Base-by-base conservation (phyloP, 2,797 vertebrate species). In the Pangasius djambal region DNA sequence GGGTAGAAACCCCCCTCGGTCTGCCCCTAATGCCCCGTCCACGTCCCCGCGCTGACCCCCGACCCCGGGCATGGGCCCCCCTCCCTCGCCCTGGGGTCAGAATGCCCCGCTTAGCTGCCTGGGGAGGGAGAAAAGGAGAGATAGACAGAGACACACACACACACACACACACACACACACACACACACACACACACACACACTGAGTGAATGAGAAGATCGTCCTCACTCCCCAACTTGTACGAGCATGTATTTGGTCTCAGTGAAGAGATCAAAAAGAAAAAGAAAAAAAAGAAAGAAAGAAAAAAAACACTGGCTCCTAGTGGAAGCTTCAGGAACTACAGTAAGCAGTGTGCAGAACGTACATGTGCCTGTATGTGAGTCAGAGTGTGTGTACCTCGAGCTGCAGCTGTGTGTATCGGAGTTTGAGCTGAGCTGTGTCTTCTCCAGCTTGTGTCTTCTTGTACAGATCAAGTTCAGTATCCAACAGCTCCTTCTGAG, bases 41-140 rank as follows among this genome's bases (percentile, higher is more conserved):
- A 87, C 98, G 94, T 79, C 97, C 96, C 93, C 97, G 96, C 75
- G 94, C 94, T 0, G 96, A 93, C 10, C 97, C 95, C 0, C 97
- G 96, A 25, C 98, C 97, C 37, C 98, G 95, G 87, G 95, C 77
- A 89, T 97, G 96, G 34, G 93, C 86, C 81, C 98, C 97, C 79
- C 97, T 93, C 83, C 98, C 98, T 93, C 98, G 95, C 70, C 97
- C 97, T 34, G 97, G 93, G 52, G 96, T 97, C 91, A 99, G 96
- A 93, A 99, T 96, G 48, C 99, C 99, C 90, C 98, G 96, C 94
- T 98, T 99, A 89, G 98, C 98, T 81, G 98, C 98, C 98, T 99
- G 93, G 63, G 87, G n/a, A 86, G 61, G 0, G 28, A 87, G 83
- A 55, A 3, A 82, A 0, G 15, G 0, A 59, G 31, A 8, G 6